A percentile compares a stretch with the other conserved stretches of the same genome.
phyloP scores from a whole-genome alignment of 2,113 vertebrate species.

The Plectropomus leopardus region DNA sequence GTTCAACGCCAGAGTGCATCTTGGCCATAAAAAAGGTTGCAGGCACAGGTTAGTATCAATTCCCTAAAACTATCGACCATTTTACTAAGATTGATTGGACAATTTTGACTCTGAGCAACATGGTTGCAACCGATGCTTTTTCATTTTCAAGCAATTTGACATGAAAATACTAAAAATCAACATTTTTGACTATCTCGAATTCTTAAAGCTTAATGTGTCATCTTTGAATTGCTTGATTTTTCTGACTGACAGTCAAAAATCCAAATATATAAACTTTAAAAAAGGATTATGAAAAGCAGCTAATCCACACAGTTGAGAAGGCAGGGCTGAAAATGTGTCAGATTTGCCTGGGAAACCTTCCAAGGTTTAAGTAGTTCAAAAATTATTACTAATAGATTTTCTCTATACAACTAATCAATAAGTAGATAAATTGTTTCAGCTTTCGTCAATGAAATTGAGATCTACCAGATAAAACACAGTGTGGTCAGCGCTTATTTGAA shows the following conservation, averaged over 20 bases:
- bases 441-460: neutral
- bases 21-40: conserved; percentile 94
- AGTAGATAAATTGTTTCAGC: neutral
- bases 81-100: no score
- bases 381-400: neutral
- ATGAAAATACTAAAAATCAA: no score
- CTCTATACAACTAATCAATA: neutral
- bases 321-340: neutral
- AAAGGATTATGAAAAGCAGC: neutral
- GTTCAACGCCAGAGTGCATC: conserved; percentile 93
- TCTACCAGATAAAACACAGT: neutral
- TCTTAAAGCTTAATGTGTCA: neutral
- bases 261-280: neutral
- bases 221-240: neutral
- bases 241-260: neutral
- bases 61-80: no score
- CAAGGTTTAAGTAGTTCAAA: no score
- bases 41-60: conserved; percentile 88
- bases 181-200: neutral
- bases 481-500: neutral
- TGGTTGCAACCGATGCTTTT: no score
- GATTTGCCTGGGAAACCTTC: neutral
- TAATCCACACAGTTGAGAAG: no score
- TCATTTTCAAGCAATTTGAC: no score
- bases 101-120: no score